Conservation (phyloP, 2,888 invertebrate species). For the Stegophylla sp. region DNA sequence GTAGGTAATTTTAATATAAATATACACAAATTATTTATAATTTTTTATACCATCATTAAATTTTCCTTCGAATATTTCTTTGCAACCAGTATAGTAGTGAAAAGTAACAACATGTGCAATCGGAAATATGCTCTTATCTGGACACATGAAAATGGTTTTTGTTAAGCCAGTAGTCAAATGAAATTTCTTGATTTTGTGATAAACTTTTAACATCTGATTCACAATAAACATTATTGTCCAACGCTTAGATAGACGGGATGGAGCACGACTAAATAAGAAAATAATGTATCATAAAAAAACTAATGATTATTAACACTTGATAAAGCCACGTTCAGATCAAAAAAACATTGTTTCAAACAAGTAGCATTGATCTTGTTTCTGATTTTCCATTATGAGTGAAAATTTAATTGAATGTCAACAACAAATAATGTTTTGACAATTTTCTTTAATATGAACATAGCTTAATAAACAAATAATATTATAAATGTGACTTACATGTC, state of each 20-base stretch:
- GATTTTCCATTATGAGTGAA: too few relatives aligned
- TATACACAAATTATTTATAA: too few relatives aligned
- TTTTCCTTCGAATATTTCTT: constrained; percentile 54
- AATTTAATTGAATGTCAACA: neutral
- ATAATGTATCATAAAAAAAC: neutral
- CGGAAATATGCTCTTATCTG: constrained; percentile 47
- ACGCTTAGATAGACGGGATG: constrained; percentile 30
- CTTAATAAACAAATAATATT: too few relatives aligned
- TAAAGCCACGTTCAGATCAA: too few relatives aligned
- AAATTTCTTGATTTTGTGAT: constrained; percentile 53
- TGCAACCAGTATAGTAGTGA: constrained; percentile 53
- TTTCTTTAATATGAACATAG: too few relatives aligned
- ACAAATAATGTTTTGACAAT: constrained; percentile 17
- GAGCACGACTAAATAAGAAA: constrained; percentile 26
- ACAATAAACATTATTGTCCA: constrained; percentile 56
- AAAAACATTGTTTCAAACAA: too few relatives aligned
- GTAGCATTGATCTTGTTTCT: too few relatives aligned
- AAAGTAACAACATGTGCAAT: constrained; percentile 44
- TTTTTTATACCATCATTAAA: constrained; percentile 45
- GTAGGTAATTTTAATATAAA: too few relatives aligned
- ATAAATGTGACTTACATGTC: constrained; percentile 34
- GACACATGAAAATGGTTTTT: constrained; percentile 54
- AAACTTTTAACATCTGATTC: constrained; percentile 55
- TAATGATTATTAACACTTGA: too few relatives aligned
- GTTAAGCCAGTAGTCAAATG: constrained; percentile 54